These are phyloP conservation scores for Megaptera novaeangliae DNA, from an alignment of 2,113 vertebrate genomes.

Conservation along the genomic window DNA sequence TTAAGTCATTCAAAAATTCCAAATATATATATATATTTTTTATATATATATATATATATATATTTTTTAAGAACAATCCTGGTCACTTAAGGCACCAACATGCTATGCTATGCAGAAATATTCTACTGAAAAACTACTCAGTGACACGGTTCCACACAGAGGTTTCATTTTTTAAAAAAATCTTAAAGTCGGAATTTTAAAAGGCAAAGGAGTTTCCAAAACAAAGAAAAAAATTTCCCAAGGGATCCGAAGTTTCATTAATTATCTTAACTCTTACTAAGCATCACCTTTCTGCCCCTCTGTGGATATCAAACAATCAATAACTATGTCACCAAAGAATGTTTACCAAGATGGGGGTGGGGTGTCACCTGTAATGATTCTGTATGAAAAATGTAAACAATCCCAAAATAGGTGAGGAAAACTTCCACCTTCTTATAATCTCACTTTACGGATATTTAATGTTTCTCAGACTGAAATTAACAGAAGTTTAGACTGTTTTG, in stretches of 20 bases:
- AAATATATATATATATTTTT: neutral
- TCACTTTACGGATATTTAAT: neutral
- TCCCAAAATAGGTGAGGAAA: slow-evolving; percentile 40
- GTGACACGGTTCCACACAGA: slow-evolving; percentile 40
- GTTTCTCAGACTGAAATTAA: slow-evolving; percentile 11
- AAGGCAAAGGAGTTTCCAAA: slow-evolving; percentile 73
- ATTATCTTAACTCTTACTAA: slow-evolving; percentile 62
- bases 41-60: neutral
- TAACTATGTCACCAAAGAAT: slow-evolving; percentile 79
- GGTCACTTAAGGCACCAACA: neutral
- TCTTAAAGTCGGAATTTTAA: slow-evolving; percentile 32
- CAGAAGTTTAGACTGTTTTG: slow-evolving; percentile 27
- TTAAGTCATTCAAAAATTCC: neutral
- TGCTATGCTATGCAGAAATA: neutral
- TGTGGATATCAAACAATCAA: slow-evolving; percentile 55
- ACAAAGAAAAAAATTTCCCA: slow-evolving; percentile 68
- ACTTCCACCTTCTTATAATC: neutral
- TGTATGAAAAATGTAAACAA: slow-evolving; percentile 73
- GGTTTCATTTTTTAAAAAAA: slow-evolving; percentile 44
- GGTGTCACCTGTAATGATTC: slow-evolving; percentile 70
- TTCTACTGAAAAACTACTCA: slow-evolving; percentile 37
- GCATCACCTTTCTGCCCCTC: slow-evolving; percentile 63
- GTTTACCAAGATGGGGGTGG: slow-evolving; percentile 60
- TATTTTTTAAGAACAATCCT: neutral
- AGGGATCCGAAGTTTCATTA: slow-evolving; percentile 79